These are phyloP conservation scores for Harpagus bidentatus DNA, from an alignment of 2,113 vertebrate species.

Conservation along the genomic window DNA sequence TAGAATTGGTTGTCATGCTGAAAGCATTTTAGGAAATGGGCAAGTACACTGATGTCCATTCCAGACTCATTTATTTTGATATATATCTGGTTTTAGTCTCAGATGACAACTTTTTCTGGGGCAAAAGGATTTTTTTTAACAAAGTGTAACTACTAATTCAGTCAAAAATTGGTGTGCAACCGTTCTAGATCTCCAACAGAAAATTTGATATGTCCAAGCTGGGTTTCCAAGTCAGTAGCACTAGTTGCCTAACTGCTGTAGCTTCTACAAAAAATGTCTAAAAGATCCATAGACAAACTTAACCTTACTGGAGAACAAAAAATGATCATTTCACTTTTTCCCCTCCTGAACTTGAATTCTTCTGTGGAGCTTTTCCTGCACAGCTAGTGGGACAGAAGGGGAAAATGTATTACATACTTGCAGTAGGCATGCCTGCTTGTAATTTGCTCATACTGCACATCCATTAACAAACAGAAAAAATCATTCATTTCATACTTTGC, in stretches of 20 bases:
- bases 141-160: not conserved
- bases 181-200: not conserved
- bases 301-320: not conserved
- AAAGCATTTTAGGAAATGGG: not conserved
- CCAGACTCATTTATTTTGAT: not conserved
- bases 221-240: not conserved
- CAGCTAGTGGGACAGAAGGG: not conserved
- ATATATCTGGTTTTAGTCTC: not conserved
- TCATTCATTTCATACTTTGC: not conserved
- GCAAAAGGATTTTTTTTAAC: not conserved
- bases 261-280: not conserved
- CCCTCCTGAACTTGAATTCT: not conserved
- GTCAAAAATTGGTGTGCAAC: not conserved
- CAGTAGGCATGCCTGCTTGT: not conserved
- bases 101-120: not conserved
- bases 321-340: not conserved
- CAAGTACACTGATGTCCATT: not conserved
- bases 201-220: rapidly evolving
- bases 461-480: not conserved
- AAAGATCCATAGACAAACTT: not conserved
- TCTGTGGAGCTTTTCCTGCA: not conserved
- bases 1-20: not conserved
- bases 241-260: not conserved
- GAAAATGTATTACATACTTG: not conserved
- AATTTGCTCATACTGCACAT: not conserved